phyloP scores from a whole-genome alignment of 2,888 invertebrate genomes.

The Trichogramma dendrolimi region DNA sequence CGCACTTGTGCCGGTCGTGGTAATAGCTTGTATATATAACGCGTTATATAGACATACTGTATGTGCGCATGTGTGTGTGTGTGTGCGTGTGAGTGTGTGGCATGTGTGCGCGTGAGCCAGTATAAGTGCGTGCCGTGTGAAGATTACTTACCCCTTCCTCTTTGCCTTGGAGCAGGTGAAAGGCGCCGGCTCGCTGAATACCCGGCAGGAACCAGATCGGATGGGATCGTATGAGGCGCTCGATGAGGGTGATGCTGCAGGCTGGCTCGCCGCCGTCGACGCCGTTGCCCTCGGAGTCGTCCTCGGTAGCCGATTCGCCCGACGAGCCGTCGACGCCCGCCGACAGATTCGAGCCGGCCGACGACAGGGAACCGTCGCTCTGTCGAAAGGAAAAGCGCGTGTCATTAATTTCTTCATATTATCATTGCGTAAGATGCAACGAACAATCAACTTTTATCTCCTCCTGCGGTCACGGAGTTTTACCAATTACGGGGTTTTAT shows the following conservation, averaged over 20 bases:
- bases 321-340: conserved; percentile 45
- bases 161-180: conserved; percentile 88
- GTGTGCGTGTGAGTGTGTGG: too few relatives aligned
- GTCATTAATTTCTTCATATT: background rate
- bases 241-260: conserved; percentile 80
- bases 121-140: too few relatives aligned
- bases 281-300: conserved; percentile 54
- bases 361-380: conserved; percentile 67
- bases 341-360: conserved; percentile 57
- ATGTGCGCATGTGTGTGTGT: too few relatives aligned
- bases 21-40: too few relatives aligned
- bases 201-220: conserved; percentile 95
- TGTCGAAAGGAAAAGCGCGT: conserved; percentile 41
- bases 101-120: too few relatives aligned
- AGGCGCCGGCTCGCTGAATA: conserved; percentile 87
- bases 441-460: too few relatives aligned
- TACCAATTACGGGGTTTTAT: too few relatives aligned
- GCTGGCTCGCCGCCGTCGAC: conserved; percentile 66
- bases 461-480: too few relatives aligned
- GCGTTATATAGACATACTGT: too few relatives aligned
- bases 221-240: conserved; percentile 84
- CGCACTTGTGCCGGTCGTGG: too few relatives aligned
- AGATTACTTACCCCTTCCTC: conserved; percentile 72
- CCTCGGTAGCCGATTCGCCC: conserved; percentile 58
- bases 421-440: background rate